These are phyloP conservation scores for Adelognathus sp. DNA, from an alignment of 2,888 invertebrate species.

Conservation along the genomic window DNA sequence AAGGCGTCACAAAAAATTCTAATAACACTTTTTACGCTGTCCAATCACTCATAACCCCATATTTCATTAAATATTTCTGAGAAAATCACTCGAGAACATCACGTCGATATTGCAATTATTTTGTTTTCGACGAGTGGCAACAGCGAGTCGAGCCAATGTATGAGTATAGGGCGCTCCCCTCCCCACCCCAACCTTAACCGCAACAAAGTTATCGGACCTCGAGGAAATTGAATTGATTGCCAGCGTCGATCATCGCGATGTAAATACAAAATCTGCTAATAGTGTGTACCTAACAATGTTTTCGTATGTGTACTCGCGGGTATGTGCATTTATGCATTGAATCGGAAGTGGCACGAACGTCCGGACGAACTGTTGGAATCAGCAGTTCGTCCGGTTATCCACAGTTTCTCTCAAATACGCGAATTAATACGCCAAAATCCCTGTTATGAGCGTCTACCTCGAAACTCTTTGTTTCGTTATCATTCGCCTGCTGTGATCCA, in stretches of 20 bases:
- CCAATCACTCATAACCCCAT: no score
- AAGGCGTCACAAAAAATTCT: no score
- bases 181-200: conserved; percentile 5
- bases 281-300: conserved; percentile 7
- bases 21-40: no score
- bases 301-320: not conserved
- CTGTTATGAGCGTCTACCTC: not conserved
- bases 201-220: conserved; percentile 18
- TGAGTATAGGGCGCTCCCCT: no score
- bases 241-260: not conserved
- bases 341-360: not conserved
- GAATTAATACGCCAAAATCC: not conserved
- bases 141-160: no score
- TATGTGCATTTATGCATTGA: not conserved
- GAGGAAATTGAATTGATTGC: conserved; percentile 5
- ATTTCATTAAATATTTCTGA: no score
- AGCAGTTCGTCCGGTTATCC: not conserved
- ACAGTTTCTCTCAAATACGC: not conserved
- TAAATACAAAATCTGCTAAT: not conserved
- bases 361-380: not conserved
- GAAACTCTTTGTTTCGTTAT: not conserved
- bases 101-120: no score
- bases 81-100: no score
- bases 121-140: no score
- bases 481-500: not conserved